Percentiles rank a stretch among this genome's conserved stretches.
Conservation (phyloP, 1,140 invertebrate species). For the Pseudachorutes palmiensis region DNA sequence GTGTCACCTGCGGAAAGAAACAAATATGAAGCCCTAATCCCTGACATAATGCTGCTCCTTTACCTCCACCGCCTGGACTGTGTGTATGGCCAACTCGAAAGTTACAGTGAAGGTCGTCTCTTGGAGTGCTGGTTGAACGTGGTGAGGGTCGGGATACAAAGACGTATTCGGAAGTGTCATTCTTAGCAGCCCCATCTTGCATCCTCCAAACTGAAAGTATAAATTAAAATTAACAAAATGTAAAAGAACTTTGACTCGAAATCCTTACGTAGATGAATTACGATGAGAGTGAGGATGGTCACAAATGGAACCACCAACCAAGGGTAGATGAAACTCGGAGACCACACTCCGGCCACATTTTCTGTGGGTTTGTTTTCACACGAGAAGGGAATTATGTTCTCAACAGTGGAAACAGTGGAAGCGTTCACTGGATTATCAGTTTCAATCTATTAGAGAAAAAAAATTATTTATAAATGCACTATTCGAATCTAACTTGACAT, state of each 20-base stretch:
- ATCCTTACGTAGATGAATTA: neutral
- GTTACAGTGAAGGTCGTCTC: neutral
- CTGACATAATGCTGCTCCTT: too few species aligned
- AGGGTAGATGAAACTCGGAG: neutral
- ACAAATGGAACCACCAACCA: neutral
- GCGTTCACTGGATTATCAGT: too few species aligned
- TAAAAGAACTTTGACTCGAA: neutral
- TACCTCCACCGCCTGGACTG: neutral
- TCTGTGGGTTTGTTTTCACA: neutral
- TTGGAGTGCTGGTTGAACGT: neutral
- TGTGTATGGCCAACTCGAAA: neutral
- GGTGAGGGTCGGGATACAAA: neutral
- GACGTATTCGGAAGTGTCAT: neutral
- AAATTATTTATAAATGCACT: neutral
- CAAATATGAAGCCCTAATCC: neutral
- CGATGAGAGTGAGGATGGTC: neutral
- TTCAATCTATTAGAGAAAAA: neutral
- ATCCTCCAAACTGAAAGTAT: neutral
- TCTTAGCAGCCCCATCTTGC: neutral
- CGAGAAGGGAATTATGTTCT: neutral
- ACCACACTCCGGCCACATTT: neutral
- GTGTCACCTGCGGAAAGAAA: neutral
- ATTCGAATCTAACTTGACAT: neutral
- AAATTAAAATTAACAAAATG: neutral
- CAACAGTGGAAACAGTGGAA: neutral